Base-by-base conservation (phyloP, 2,888 invertebrate genomes). In the Drosophila merina region DNA sequence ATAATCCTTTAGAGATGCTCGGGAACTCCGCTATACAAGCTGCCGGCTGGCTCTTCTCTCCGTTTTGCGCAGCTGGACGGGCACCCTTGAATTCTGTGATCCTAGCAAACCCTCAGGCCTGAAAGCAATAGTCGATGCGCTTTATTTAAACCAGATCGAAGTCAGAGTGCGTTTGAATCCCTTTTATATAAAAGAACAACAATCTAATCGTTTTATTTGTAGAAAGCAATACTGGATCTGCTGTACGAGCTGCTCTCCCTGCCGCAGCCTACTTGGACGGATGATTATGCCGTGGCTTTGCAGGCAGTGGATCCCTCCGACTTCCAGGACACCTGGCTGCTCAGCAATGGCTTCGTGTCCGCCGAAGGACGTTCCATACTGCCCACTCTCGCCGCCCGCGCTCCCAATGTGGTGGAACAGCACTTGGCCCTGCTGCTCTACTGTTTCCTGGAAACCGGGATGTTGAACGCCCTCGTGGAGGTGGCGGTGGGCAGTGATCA, bases 331-430 rank as follows among this genome's bases (percentile, higher is more conserved):
- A 93, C 95, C 0, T 99, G 98, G 98, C 94, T 96, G 79, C 92
- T 99, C 28, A 95, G 95, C 81, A 98, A 98, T 91, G 98, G 98
- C 36, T 99, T 99, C 90, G 96, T 99, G n/a, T 97, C 96, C 10
- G 96, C 96, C 62, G 99, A 99, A 92, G 98, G 97, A 49, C 94
- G 94, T 64, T 94, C 94, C 57, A 95, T 98, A 81, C 92, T 99
- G 90, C 97, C 98, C 72, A 96, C 97, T 90, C 93, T 97, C 71
- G 95, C 97, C 54, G 95, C 95, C 76, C 95, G 94, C 71, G 96
- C 98, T 69, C 96, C 98, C 10, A 98, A 98, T 92, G 94, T 98
- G 76, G 95, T 96, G 70, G 97, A 98, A 91, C 96, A 97, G 91
- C 98, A 98, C 93, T 93, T 96, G 89, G 95, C 98, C 5, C 93